phyloP scores from a whole-genome alignment of 2,797 vertebrate species.

The Catharus ustulatus region DNA sequence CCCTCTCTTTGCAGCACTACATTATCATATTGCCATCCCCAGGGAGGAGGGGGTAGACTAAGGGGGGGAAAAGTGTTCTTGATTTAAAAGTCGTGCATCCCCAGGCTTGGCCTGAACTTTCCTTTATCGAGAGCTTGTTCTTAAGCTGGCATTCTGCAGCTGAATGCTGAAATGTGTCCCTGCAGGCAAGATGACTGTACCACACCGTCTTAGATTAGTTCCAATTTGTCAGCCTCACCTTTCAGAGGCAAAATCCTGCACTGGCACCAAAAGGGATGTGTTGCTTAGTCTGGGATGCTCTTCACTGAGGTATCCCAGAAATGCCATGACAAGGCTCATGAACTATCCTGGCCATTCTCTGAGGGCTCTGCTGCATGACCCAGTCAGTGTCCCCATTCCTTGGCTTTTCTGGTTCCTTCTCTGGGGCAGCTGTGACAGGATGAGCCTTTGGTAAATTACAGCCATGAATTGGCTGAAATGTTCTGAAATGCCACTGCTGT shows the following conservation, averaged over 20 bases:
- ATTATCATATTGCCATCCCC: slow-evolving; percentile 29
- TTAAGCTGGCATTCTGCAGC: slow-evolving; percentile 58
- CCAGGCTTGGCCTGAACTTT: slow-evolving; percentile 73
- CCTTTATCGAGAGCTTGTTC: slow-evolving; percentile 61
- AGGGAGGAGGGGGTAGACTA: neutral
- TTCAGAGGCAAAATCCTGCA: slow-evolving; percentile 26
- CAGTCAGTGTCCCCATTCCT: neutral
- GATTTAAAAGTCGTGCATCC: slow-evolving; percentile 68
- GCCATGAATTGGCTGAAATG: slow-evolving; percentile 23
- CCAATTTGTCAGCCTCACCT: slow-evolving; percentile 71
- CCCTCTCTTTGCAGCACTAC: neutral
- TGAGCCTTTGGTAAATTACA: neutral
- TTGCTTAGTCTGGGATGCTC: slow-evolving; percentile 24
- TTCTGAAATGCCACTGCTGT: neutral
- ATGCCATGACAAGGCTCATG: slow-evolving; percentile 1
- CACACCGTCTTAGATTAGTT: slow-evolving; percentile 64
- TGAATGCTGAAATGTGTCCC: slow-evolving; percentile 69
- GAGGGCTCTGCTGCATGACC: neutral
- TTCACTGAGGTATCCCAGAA: slow-evolving; percentile 16
- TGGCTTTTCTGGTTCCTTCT: neutral
- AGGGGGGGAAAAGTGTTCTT: neutral
- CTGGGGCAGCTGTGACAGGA: neutral
- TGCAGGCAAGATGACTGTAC: slow-evolving; percentile 64
- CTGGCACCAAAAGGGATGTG: slow-evolving; percentile 9
- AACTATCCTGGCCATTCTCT: neutral